A percentile compares a stretch with the other conserved stretches of the same genome.
These are phyloP conservation scores for Micronycteris hirsuta DNA, from an alignment of 2,113 vertebrate genomes.

Conservation along the genomic window DNA sequence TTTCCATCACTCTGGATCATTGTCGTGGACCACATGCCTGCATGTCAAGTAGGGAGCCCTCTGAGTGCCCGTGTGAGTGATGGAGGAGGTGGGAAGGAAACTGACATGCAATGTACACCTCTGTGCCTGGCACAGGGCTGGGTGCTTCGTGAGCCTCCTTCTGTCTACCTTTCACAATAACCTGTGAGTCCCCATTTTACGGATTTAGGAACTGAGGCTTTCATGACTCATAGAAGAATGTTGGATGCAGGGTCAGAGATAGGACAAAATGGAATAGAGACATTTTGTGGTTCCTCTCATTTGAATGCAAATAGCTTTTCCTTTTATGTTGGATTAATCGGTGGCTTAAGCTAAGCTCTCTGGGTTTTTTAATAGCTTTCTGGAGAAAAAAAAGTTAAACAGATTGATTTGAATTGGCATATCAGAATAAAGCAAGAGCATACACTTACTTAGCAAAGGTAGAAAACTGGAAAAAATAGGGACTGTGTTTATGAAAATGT, in stretches of 20 bases:
- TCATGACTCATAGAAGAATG: not conserved
- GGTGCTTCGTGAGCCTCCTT: not conserved
- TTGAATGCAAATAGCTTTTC: conserved; percentile 44
- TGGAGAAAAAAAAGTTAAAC: conserved; percentile 4
- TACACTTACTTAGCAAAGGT: not conserved
- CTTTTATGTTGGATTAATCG: conserved; percentile 56
- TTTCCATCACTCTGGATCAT: not conserved
- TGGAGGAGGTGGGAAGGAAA: not conserved
- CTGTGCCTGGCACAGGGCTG: not conserved
- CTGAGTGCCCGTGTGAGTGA: not conserved
- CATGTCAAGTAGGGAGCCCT: not conserved
- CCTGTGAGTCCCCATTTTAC: not conserved
- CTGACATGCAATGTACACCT: accelerated
- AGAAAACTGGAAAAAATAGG: not conserved
- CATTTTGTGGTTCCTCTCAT: not conserved
- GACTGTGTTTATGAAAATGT: conserved; percentile 3
- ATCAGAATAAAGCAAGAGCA: conserved; percentile 33
- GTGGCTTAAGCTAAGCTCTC: conserved; percentile 48
- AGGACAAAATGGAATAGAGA: conserved; percentile 22
- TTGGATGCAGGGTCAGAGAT: not conserved
- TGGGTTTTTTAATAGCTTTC: conserved; percentile 50
- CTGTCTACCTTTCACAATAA: not conserved
- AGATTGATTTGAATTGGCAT: conserved; percentile 56
- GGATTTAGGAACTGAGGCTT: conserved; percentile 5
- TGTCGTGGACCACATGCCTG: not conserved